Evolutionary conservation across 1,140 invertebrate species (phyloP).

Genomic region (Elysia chlorotica): DNA sequence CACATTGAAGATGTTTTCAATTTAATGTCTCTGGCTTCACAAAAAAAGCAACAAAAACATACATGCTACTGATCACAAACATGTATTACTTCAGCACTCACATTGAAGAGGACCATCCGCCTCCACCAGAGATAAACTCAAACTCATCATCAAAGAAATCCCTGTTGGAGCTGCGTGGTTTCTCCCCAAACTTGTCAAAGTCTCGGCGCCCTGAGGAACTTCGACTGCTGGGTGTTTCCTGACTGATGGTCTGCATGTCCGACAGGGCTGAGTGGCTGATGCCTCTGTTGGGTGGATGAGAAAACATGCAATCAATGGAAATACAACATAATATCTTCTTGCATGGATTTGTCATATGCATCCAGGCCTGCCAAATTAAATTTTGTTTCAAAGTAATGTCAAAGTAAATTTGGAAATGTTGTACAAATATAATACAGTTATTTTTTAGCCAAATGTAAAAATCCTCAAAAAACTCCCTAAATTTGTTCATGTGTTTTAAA

Average conservation of each 20-base stretch:
- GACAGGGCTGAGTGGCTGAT: conserved; percentile 90
- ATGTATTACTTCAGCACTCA: background rate
- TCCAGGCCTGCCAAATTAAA: no score
- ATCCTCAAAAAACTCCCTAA: no score
- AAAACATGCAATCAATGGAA: background rate
- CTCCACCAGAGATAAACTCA: conserved; percentile 57
- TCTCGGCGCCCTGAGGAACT: conserved; percentile 17
- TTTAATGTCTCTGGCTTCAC: no score
- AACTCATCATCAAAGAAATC: conserved; percentile 64
- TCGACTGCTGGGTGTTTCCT: conserved; percentile 61
- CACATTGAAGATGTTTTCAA: no score
- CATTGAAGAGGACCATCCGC: conserved; percentile 34
- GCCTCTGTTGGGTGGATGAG: conserved; percentile 64
- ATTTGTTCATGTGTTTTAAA: background rate
- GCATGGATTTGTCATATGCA: no score
- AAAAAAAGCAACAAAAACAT: background rate
- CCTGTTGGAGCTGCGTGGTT: conserved; percentile 27
- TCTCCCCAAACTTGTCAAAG: conserved; percentile 25
- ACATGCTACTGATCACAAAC: background rate
- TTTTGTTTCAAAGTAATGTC: background rate
- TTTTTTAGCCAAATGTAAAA: no score
- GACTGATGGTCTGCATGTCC: conserved; percentile 92
- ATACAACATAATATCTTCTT: no score
- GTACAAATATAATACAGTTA: no score
- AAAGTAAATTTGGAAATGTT: background rate